Evolutionary conservation across 2,113 vertebrate species (phyloP), one percentile per base, ranked within the genome.

Genomic region (Dolichotis patagonum): DNA sequence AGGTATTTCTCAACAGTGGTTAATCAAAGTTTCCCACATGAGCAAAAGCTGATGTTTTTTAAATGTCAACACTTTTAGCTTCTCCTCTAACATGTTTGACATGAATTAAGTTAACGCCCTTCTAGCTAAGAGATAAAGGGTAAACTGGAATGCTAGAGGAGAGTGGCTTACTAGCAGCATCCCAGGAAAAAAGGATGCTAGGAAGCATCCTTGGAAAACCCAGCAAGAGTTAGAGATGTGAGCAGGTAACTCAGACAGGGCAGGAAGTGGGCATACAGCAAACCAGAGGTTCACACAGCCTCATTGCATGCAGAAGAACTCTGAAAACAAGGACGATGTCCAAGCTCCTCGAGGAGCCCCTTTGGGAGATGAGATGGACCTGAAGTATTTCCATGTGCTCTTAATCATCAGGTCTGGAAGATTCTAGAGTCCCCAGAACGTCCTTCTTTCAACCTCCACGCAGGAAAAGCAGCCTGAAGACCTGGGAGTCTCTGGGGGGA

Each of bases 371-470:
- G 4, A 4, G 52, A 19, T 20, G 16, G 1, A 6, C 14, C 19
- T 28, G 46, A 56, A 46, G 3, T 14, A 19, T 71, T 62, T 73
- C 71, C 30, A 4, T 17, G 13, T 24, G 2, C 35, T 0, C 7
- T 13, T 28, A 0, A 11, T 32, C 17, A 7, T 0, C 1, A 4
- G 56, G 3, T 8, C 58, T 20, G 9, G n/a, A 69, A 43, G 32
- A 13, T 38, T 0, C 3, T 3, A 1, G 8, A 78, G 13, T 28
- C 80, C 46, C 22, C 7, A 28, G 20, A 9, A 71, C 28, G 26
- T 20, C 28, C 2, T 46, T 3, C 26, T 8, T 0, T 22, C 0
- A 56, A 19, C 9, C 3, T 38, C 30, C 6, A 5, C 0, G 10
- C 24, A 38, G 24, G 62, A 43, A 49, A 41, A 52, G 24, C 35